Percentiles rank a stretch among this genome's conserved stretches.
These are phyloP conservation scores for Plectrocnemia conspersa DNA, from an alignment of 1,140 invertebrate genomes.

Conservation along the genomic window DNA sequence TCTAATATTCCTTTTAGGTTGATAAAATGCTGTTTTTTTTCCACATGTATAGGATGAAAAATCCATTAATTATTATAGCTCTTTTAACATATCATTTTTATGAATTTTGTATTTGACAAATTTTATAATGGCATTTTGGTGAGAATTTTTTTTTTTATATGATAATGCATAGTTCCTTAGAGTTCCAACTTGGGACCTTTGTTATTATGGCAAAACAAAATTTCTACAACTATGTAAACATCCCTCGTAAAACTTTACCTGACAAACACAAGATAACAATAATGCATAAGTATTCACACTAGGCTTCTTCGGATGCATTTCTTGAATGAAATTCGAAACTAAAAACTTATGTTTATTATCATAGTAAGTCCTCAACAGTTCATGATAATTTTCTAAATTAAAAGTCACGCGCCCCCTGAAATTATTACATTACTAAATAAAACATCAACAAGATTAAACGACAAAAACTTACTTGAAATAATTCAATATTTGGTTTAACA, in stretches of 20 bases:
- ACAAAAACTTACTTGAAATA: constrained; percentile 20
- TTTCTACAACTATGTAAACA: constrained; percentile 2
- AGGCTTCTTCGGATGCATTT: constrained; percentile 45
- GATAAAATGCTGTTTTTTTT: too few relatives aligned
- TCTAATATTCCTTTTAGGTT: too few relatives aligned
- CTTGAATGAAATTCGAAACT: constrained; percentile 40
- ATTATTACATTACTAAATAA: constrained; percentile 7
- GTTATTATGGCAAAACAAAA: neutral
- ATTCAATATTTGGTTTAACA: constrained; percentile 13
- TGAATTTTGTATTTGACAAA: neutral
- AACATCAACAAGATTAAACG: neutral
- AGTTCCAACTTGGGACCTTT: neutral
- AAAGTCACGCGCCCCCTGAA: constrained; percentile 43
- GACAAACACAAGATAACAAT: constrained; percentile 49
- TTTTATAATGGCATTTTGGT: neutral
- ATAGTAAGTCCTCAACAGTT: constrained; percentile 44
- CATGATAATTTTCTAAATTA: constrained; percentile 47
- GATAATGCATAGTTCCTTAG: neutral
- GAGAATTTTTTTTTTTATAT: neutral
- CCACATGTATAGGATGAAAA: too few relatives aligned
- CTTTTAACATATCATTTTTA: neutral
- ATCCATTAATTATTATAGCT: neutral
- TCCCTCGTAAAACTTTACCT: constrained; percentile 41
- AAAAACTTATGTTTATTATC: constrained; percentile 42
- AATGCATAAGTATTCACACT: constrained; percentile 49